These are phyloP conservation scores for Diadophis punctatus DNA, from an alignment of 2,113 vertebrate species.

Conservation along the genomic window DNA sequence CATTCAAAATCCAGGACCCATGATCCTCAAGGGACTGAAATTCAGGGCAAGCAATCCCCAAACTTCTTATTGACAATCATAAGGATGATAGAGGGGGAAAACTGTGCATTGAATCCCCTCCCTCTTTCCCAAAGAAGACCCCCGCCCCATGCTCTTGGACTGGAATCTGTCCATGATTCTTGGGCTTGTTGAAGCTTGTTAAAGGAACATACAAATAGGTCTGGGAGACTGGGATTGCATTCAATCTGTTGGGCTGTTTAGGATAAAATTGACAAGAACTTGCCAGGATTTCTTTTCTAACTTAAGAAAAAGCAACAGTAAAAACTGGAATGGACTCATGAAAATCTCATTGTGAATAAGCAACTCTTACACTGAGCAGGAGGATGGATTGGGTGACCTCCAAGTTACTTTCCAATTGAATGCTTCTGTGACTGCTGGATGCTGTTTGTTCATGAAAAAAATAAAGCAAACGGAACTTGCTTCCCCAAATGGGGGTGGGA, in stretches of 20 bases:
- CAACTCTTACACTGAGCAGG: not conserved
- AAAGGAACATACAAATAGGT: not conserved
- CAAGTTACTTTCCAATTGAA: not conserved
- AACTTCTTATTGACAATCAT: not conserved
- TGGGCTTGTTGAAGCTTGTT: not conserved
- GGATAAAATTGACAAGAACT: not conserved
- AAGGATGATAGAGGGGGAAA: not conserved
- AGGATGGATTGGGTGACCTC: not conserved
- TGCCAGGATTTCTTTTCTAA: not conserved
- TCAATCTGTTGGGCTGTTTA: not conserved
- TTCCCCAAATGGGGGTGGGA: not conserved
- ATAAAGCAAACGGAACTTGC: not conserved
- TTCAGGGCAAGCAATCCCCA: not conserved
- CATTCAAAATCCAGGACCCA: too few species aligned
- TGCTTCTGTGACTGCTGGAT: not conserved
- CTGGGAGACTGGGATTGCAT: not conserved
- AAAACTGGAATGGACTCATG: not conserved
- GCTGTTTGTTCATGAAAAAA: not conserved
- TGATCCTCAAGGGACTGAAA: not conserved
- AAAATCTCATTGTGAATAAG: not conserved
- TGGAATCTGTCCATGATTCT: not conserved
- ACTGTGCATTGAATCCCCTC: too few species aligned
- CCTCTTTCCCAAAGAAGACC: not conserved
- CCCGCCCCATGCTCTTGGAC: not conserved
- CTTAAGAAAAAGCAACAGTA: not conserved